Percentiles rank a stretch among this genome's conserved stretches.
Evolutionary conservation across 2,888 invertebrate genomes (phyloP).

Genomic region (Sceliomorpha sp.): DNA sequence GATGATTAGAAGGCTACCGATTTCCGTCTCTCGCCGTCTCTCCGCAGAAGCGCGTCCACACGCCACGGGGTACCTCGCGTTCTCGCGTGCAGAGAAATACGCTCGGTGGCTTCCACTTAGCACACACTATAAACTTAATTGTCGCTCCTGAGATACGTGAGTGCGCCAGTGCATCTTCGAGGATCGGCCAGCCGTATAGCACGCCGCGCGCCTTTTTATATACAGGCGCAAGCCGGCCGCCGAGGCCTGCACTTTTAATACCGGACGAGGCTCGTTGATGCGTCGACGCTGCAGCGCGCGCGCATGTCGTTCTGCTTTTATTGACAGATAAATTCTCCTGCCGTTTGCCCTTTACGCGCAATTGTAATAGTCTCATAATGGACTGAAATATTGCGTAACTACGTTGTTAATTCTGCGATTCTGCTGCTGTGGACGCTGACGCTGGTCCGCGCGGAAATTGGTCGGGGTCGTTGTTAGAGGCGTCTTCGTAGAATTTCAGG

Average conservation of each 20-base stretch:
- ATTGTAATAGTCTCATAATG: constrained; percentile 40
- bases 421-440: too few relatives aligned
- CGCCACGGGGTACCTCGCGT: constrained; percentile 33
- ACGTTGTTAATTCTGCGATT: constrained; percentile 28
- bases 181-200: constrained; percentile 45
- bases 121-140: constrained; percentile 61
- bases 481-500: too few relatives aligned
- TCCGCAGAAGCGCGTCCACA: constrained; percentile 29
- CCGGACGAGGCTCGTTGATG: constrained; percentile 21
- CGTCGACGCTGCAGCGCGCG: constrained; percentile 30
- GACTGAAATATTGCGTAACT: constrained; percentile 40
- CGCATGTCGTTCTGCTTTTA: constrained; percentile 40
- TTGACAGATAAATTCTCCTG: constrained; percentile 41
- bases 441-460: too few relatives aligned
- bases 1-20: constrained; percentile 65
- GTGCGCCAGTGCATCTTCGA: constrained; percentile 27
- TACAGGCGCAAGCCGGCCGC: too few relatives aligned
- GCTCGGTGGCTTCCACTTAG: constrained; percentile 63
- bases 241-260: constrained; percentile 24
- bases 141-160: constrained; percentile 58
- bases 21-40: constrained; percentile 51
- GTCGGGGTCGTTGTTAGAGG: too few relatives aligned
- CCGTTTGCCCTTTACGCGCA: constrained; percentile 2
- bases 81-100: constrained; percentile 58
- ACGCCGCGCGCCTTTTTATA: constrained; percentile 13